Conservation (phyloP, 2,888 invertebrate genomes). For the Heliconius cydno region DNA sequence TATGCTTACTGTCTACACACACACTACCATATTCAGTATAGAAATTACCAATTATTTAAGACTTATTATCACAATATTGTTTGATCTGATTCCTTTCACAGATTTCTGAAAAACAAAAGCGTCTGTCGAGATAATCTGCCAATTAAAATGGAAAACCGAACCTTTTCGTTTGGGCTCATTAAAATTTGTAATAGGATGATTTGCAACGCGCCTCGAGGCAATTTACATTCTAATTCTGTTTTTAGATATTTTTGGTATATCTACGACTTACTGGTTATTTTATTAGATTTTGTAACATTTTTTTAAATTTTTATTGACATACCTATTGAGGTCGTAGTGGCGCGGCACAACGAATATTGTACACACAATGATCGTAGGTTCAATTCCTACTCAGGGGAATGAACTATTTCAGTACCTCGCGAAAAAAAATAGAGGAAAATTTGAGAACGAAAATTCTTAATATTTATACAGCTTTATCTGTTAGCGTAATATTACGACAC, state of each 20-base stretch:
- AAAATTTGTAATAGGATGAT: conserved; percentile 48
- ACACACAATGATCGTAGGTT: neutral
- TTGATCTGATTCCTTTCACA: conserved; percentile 58
- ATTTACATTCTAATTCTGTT: conserved; percentile 16
- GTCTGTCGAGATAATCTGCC: conserved; percentile 71
- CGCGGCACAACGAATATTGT: neutral
- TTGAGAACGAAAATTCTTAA: no score
- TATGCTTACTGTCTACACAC: no score
- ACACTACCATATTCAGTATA: conserved; percentile 59
- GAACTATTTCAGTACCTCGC: no score
- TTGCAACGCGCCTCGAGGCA: conserved; percentile 24
- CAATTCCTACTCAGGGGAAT: neutral
- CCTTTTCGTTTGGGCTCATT: conserved; percentile 53
- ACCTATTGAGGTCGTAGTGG: neutral
- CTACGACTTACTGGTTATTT: neutral
- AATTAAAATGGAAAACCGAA: conserved; percentile 72
- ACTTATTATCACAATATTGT: conserved; percentile 67
- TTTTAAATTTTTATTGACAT: neutral
- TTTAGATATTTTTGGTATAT: neutral
- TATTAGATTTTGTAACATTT: neutral
- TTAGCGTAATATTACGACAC: no score
- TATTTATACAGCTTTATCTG: no score
- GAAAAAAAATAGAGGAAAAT: no score
- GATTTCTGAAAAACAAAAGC: conserved; percentile 63
- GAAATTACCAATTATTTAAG: conserved; percentile 72